A percentile compares a stretch with the other conserved stretches of the same genome.
Conservation (phyloP, 1,140 invertebrate species). For the Atopsyche davidsoni region DNA sequence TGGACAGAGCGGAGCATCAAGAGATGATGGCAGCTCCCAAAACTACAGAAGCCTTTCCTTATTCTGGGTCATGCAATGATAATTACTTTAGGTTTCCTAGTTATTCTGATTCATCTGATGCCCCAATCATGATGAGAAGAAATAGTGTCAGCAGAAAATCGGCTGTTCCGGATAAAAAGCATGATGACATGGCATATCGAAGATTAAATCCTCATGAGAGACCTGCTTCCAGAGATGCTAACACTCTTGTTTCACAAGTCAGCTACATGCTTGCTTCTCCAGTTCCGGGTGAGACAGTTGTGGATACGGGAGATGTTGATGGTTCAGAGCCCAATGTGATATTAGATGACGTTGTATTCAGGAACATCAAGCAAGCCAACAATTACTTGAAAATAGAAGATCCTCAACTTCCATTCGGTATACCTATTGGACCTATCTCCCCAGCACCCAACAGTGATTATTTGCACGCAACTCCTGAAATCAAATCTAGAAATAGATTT, state of each 20-base stretch:
- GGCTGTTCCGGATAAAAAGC: conserved; percentile 55
- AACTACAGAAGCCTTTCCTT: conserved; percentile 23
- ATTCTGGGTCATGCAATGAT: conserved; percentile 23
- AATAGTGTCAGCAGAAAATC: conserved; percentile 33
- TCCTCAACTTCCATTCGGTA: conserved; percentile 83
- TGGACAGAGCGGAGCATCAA: conserved; percentile 69
- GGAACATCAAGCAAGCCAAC: conserved; percentile 71
- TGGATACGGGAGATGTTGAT: conserved; percentile 43
- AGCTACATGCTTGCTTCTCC: conserved; percentile 71
- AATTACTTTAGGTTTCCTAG: conserved; percentile 25
- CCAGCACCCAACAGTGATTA: conserved; percentile 74
- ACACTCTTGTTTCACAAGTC: conserved; percentile 54
- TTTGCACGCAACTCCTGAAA: conserved; percentile 64
- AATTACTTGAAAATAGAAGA: conserved; percentile 64
- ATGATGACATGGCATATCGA: conserved; percentile 76
- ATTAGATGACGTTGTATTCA: conserved; percentile 75
- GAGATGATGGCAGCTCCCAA: conserved; percentile 54
- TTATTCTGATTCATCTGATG: conserved; percentile 7
- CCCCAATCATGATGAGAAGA: not conserved
- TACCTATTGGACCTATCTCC: conserved; percentile 74
- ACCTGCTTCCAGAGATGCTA: conserved; percentile 49
- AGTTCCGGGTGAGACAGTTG: conserved; percentile 46
- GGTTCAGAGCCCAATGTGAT: conserved; percentile 72
- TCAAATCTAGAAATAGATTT: conserved; percentile 54
- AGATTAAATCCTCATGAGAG: conserved; percentile 57